Conservation (phyloP, 1,140 invertebrate genomes). For the Temnothorax longispinosus region DNA sequence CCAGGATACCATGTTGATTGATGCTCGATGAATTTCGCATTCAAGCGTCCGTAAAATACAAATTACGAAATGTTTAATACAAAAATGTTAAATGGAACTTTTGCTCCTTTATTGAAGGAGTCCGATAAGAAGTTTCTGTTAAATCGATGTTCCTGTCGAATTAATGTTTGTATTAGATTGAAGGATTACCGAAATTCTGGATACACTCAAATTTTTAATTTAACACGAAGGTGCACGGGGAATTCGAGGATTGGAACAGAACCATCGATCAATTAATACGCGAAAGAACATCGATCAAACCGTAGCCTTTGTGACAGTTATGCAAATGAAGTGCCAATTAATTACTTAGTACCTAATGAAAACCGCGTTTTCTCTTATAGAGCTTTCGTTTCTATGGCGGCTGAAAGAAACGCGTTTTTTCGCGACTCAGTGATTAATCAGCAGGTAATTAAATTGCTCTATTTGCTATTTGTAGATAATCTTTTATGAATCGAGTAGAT, state of each 20-base stretch:
- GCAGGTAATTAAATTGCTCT: constrained; percentile 23
- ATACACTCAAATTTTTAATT: constrained; percentile 46
- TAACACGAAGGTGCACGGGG: constrained; percentile 26
- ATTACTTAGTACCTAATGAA: constrained; percentile 60
- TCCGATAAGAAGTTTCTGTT: background rate
- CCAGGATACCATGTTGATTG: background rate
- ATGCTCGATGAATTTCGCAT: background rate
- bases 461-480: constrained; percentile 31
- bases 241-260: constrained; percentile 46
- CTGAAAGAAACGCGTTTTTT: constrained; percentile 44
- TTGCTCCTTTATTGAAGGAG: background rate
- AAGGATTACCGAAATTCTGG: constrained; percentile 7
- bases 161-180: background rate
- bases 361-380: constrained; percentile 32
- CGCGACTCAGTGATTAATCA: constrained; percentile 42
- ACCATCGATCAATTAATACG: constrained; percentile 59
- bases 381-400: background rate
- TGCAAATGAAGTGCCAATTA: constrained; percentile 64
- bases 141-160: background rate
- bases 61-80: background rate
- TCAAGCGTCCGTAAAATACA: background rate
- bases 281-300: constrained; percentile 55
- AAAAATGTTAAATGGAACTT: background rate
- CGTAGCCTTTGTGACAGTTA: constrained; percentile 59
- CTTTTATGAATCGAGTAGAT: background rate